Evolutionary conservation across 2,888 invertebrate species (phyloP).

Genomic region (Chrysolina americana): DNA sequence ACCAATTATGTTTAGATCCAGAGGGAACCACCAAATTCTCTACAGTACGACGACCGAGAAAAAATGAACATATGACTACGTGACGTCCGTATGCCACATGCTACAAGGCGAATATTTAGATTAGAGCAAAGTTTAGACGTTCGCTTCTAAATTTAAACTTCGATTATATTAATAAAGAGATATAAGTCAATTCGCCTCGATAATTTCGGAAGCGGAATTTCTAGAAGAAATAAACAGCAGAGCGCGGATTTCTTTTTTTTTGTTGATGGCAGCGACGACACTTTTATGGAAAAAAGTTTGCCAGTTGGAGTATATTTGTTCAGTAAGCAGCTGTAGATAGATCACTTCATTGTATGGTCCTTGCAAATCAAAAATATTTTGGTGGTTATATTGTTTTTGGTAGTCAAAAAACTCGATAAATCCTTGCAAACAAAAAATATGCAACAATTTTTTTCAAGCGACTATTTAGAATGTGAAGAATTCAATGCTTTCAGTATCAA

Average conservation of each 20-base stretch:
- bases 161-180: conserved; percentile 33
- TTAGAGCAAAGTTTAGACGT: conserved; percentile 20
- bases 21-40: background rate
- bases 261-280: background rate
- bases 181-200: conserved; percentile 30
- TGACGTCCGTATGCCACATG: conserved; percentile 30
- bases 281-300: no score
- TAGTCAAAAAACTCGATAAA: no score
- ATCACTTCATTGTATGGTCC: no score
- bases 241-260: conserved; percentile 9
- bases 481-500: no score
- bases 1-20: background rate
- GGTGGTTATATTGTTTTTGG: no score
- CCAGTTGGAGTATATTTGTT: no score
- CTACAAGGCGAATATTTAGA: conserved; percentile 26
- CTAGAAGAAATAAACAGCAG: conserved; percentile 26
- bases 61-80: conserved; percentile 5
- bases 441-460: no score
- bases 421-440: no score
- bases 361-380: no score
- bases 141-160: conserved; percentile 22
- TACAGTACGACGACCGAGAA: conserved; percentile 5
- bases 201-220: conserved; percentile 29
- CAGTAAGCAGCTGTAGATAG: no score
- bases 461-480: no score